Conservation (phyloP, 2,888 invertebrate genomes). For the Noctua janthe region DNA sequence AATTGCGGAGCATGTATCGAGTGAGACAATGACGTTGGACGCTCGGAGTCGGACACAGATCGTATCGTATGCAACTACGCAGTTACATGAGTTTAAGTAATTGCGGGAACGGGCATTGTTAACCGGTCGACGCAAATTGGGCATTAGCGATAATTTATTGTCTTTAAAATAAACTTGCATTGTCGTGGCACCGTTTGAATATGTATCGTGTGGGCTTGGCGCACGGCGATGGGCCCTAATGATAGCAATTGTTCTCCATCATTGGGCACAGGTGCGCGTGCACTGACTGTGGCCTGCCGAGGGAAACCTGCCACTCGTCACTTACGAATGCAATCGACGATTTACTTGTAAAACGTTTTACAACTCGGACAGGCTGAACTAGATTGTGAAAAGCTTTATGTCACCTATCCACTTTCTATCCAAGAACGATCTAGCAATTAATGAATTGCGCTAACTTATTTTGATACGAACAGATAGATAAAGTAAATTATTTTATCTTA, state of each 20-base stretch:
- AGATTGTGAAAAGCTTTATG: conserved; percentile 62
- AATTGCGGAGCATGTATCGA: conserved; percentile 87
- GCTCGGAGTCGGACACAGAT: conserved; percentile 80
- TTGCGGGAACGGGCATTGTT: conserved; percentile 90
- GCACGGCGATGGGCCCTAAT: conserved; percentile 84
- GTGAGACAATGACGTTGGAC: conserved; percentile 86
- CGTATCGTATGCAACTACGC: conserved; percentile 84
- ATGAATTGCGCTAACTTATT: conserved; percentile 27
- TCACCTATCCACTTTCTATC: conserved; percentile 54
- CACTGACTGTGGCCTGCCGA: conserved; percentile 62
- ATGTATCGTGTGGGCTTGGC: conserved; percentile 86
- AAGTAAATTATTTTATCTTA: conserved; percentile 20
- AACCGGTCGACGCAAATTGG: conserved; percentile 89
- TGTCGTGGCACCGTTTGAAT: conserved; percentile 88
- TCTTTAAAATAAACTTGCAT: conserved; percentile 88
- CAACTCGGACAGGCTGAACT: conserved; percentile 39
- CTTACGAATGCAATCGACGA: conserved; percentile 56
- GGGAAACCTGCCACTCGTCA: conserved; percentile 65
- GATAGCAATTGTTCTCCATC: conserved; percentile 89
- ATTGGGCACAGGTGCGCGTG: conserved; percentile 86
- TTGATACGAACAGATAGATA: conserved; percentile 8
- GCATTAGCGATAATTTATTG: conserved; percentile 90
- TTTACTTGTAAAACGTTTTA: conserved; percentile 62
- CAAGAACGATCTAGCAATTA: conserved; percentile 31
- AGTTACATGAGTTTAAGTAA: conserved; percentile 90